phyloP scores from a whole-genome alignment of 2,888 invertebrate species.

The Pimpla rufipes region DNA sequence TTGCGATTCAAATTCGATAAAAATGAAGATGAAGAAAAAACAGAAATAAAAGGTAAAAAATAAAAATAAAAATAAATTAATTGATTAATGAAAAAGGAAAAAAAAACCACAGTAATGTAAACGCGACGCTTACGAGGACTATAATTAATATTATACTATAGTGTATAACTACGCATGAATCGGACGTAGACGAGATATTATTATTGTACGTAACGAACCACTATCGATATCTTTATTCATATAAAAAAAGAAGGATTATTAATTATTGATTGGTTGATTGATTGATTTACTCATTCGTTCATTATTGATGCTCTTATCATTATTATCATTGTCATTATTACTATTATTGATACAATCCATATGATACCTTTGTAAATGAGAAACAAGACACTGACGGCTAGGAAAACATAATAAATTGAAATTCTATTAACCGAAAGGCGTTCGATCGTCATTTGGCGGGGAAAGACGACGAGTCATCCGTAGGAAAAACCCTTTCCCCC shows the following conservation, averaged over 20 bases:
- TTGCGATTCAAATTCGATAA: conserved; percentile 58
- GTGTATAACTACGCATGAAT: conserved; percentile 71
- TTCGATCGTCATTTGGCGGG: conserved; percentile 58
- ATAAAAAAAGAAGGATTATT: conserved; percentile 44
- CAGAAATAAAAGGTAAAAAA: conserved; percentile 63
- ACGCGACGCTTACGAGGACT: conserved; percentile 70
- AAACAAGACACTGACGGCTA: conserved; percentile 83
- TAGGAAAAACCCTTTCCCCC: conserved; percentile 15
- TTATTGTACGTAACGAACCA: conserved; percentile 69
- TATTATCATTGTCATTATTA: conserved; percentile 71
- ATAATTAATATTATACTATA: conserved; percentile 73
- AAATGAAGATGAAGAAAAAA: conserved; percentile 50
- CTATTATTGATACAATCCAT: conserved; percentile 78
- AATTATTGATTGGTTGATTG: conserved; percentile 64
- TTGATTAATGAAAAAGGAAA: conserved; percentile 57
- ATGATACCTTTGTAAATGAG: conserved; percentile 84
- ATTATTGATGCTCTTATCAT: conserved; percentile 65
- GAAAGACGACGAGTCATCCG: neutral
- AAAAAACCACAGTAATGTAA: conserved; percentile 54
- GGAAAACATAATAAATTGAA: conserved; percentile 84
- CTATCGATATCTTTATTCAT: conserved; percentile 62
- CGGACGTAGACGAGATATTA: conserved; percentile 69
- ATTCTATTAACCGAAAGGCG: conserved; percentile 82
- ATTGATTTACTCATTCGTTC: conserved; percentile 63
- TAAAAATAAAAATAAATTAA: conserved; percentile 60